Base-by-base conservation (phyloP, 1,140 invertebrate species). In the Zaprionus taronus region DNA sequence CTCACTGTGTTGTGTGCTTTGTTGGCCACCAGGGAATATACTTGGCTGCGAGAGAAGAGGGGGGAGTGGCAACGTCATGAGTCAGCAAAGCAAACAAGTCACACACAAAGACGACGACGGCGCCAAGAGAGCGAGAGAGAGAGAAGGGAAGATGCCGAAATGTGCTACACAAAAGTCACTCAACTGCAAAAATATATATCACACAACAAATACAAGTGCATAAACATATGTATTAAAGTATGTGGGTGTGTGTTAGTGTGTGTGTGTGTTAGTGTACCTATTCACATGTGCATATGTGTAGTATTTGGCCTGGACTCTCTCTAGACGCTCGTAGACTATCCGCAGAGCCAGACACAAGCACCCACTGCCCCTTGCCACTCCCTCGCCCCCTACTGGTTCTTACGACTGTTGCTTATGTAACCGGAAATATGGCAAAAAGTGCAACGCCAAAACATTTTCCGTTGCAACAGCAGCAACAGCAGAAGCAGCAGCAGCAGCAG, bases 391-490 rank as follows among this genome's bases (percentile, higher is more conserved):
- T 36, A 49, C 53, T 47, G 41, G 24, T 4, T 2, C 41, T 69
- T 63, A 79, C 66, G 75, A 53, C 62, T 79, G 77, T 83, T 84
- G 84, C 84, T 89, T 89, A 90, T 89, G 85, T 84, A 89, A 89
- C 84, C 84, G 84, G 84, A 89, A 89, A 89, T 89, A 89, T 84
- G 77, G 81, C 84, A 89, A 89, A 89, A 89, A 90, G 84, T 90
- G 84, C 84, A 89, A 81, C 83, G 85, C 84, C 85, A 89, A 89
- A 89, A 89, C 85, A 89, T 89, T 89, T 89, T 79, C 85, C 85
- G 85, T 81, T 89, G 84, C 84, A 89, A 81, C 87, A 73, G 72
- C 34, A 66, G 34, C 87, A 73, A 70, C 34, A 66, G 34, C 24
- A 69, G 38, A 66, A 14, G 58, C 44, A 22, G 20, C 65, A 34